Evolutionary conservation across 2,113 vertebrate species (phyloP), one percentile per base, ranked within the genome.

Genomic region (Phalacrocorax brasilianus): DNA sequence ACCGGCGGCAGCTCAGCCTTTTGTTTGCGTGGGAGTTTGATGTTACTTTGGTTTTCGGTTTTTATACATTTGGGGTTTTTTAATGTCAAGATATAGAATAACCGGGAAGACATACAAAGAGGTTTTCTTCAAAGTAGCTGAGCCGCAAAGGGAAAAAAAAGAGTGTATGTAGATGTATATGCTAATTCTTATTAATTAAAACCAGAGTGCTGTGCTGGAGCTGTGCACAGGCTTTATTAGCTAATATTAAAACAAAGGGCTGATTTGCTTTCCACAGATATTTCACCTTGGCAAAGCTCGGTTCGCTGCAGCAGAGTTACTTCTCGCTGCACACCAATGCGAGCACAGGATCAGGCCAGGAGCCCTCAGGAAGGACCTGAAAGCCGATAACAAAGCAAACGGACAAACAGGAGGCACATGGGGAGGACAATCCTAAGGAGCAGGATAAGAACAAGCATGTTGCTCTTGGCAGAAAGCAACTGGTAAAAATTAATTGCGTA

Each of bases 161-260:
- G 42, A 75, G 50, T 24, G 26, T 38, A 73, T 71, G 70, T 93
- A 94, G 87, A 89, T 85, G 71, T 53, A 40, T 90, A 96, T 96
- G 93, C 75, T 97, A 96, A 97, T 96, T 91, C 38, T 77, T 82
- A 96, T 79, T 97, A 96, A 96, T 97, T 96, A 96, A 97, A 95
- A 63, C 49, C 82, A 91, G 88, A 96, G 72, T 8, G 23, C 75
- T 70, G 49, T 42, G 78, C 66, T 93, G 91, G 85, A 88, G 81
- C 74, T 45, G 80, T 15, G 58, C 87, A 88, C 40, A 42, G 70
- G 59, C 77, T 94, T 93, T 93, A 96, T 91, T 82, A 96, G 74
- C 62, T 91, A 95, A 94, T 82, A 89, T 87, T 87, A 94, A 95
- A 96, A 96, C 74, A 94, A 94, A 94, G 58, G 59, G 58, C 45